phyloP scores from a whole-genome alignment of 2,797 vertebrate species.

The Anas capensis region DNA sequence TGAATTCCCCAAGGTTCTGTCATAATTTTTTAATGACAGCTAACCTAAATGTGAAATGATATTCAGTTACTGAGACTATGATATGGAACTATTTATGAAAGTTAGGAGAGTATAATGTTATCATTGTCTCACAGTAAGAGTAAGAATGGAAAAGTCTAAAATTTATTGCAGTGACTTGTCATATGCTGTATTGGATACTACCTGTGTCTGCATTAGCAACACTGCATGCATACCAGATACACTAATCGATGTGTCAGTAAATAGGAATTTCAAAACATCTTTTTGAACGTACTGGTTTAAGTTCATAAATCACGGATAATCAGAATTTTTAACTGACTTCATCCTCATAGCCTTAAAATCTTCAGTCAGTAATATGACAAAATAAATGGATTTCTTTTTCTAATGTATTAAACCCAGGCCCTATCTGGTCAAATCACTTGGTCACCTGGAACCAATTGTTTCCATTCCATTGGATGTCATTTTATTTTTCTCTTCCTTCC shows the following conservation, averaged over 20 bases:
- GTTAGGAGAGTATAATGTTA: not conserved
- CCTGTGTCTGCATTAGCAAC: not conserved
- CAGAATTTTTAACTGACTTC: not conserved
- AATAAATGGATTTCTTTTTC: not conserved
- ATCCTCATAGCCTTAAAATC: not conserved
- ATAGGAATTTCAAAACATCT: not conserved
- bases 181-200: not conserved
- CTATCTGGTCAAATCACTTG: not conserved
- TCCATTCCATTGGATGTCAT: not conserved
- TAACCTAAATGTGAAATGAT: not conserved
- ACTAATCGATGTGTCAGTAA: not conserved
- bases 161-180: not conserved
- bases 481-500: not conserved
- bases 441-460: not conserved
- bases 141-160: not conserved
- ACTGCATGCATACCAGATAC: not conserved
- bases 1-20: not conserved
- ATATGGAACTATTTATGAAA: not conserved
- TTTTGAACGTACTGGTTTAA: accelerated
- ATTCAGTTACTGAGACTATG: not conserved
- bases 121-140: not conserved
- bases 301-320: not conserved
- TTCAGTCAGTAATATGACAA: not conserved
- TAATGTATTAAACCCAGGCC: not conserved
- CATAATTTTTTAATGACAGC: not conserved